phyloP scores from a whole-genome alignment of 2,888 invertebrate genomes.

The Cartodere bifasciata region DNA sequence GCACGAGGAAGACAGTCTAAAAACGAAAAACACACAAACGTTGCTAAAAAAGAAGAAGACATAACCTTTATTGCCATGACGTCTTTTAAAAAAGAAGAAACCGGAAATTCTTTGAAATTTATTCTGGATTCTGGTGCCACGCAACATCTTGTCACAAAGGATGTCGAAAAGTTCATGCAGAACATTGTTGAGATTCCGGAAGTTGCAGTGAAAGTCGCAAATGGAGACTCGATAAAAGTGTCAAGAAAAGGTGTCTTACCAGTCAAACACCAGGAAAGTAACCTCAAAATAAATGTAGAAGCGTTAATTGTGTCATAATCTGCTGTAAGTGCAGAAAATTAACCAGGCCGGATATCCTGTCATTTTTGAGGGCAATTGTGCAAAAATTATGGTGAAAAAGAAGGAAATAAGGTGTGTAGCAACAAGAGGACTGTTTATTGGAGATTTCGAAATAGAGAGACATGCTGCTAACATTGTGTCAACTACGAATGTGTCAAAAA shows the following conservation, averaged over 20 bases:
- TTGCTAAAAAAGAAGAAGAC: background rate
- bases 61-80: slow-evolving; percentile 4
- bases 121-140: slow-evolving; percentile 11
- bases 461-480: too few relatives aligned
- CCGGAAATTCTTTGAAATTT: slow-evolving; percentile 2
- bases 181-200: slow-evolving; percentile 3
- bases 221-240: slow-evolving; percentile 7
- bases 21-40: background rate
- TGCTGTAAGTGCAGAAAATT: too few relatives aligned
- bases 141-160: slow-evolving; percentile 6
- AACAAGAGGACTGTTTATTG: background rate
- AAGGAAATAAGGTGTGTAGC: too few relatives aligned
- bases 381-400: too few relatives aligned
- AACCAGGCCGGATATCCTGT: too few relatives aligned
- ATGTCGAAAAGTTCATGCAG: slow-evolving; percentile 7
- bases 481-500: too few relatives aligned
- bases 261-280: too few relatives aligned
- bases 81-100: background rate
- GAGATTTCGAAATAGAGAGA: background rate
- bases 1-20: background rate
- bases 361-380: too few relatives aligned
- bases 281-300: too few relatives aligned
- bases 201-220: slow-evolving; percentile 3
- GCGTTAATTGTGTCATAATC: too few relatives aligned
- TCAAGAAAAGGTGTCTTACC: slow-evolving; percentile 3